Base-by-base conservation (phyloP, 30 jellyfish, hydroid and myxozoan genomes). In the Rhopilema esculentum region DNA sequence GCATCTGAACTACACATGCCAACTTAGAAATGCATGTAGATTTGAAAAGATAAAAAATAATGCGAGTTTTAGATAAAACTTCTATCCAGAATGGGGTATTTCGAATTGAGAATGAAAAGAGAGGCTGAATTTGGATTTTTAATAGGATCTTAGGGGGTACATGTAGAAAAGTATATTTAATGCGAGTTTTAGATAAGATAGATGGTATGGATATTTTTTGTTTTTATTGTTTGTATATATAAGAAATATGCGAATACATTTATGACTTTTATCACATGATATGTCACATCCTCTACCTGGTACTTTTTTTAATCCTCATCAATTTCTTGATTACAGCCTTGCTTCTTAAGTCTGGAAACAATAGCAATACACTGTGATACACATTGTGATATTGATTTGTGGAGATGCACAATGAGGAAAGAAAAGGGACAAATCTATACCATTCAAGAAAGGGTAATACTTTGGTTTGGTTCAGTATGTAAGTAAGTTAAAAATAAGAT, bases 261-360 rank as follows among this genome's bases (percentile, higher is more conserved):
- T 2, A 40, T 40, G 57, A 40, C 6, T 40, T 40, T 40, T 40
- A 40, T 40, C 57, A 40, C 57, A 40, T 40, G 57, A 40, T 40
- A 40, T 40, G 57, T 40, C 57, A 40, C 57, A 21, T 8, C 1
- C 50, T 21, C 18, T 66, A 66, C 77, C 77, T 66, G 49, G 22
- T 66, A 28, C 22, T 19, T 4, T 66, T 66, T 31, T 66, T 66
- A 66, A 31, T 31, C 33, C 33, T 66, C 77, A 66, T 28, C 6
- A 31, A 66, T n/a, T 66, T 66, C 77, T 66, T 66, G 25, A 66
- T 66, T 21, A 66, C 77, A 66, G 77, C 77, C 77, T 66, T 66
- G 77, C 77, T 31, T 66, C 77, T 66, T 1, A 66, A 66, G 50
- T 66, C 77, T 66, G 57, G 57, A 21, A 4, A 66, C 19, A 31